These are phyloP conservation scores for Heteractis magnifica DNA, from an alignment of 92 coral and sea anemone genomes.

Conservation along the genomic window DNA sequence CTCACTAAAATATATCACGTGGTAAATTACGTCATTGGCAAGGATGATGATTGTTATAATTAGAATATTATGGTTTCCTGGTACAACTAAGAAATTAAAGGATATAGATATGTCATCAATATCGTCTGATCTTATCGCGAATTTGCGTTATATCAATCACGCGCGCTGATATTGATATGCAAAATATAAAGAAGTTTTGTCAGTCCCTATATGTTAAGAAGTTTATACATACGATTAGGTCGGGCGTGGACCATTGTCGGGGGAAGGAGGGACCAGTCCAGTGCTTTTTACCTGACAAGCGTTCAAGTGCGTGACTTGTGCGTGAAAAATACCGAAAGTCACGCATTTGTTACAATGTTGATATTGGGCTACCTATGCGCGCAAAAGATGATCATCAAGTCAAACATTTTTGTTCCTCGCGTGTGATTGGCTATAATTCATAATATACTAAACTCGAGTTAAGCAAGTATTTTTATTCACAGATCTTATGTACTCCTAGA, in stretches of 20 bases:
- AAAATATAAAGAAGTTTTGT: no score
- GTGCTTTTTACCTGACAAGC: neutral
- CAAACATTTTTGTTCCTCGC: constrained; percentile 1
- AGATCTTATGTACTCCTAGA: neutral
- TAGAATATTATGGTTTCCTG: constrained; percentile 3
- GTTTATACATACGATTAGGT: no score
- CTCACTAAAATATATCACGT: neutral
- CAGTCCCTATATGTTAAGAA: no score
- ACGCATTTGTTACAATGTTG: neutral
- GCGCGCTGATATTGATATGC: no score
- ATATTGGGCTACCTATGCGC: constrained; percentile 31
- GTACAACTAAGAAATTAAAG: neutral
- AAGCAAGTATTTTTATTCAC: neutral
- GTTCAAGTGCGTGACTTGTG: neutral
- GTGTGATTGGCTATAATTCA: neutral
- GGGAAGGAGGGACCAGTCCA: no score
- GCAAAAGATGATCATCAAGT: neutral
- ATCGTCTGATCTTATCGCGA: neutral
- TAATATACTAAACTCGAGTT: neutral
- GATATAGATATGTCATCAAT: constrained; percentile 7
- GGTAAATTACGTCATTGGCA: neutral
- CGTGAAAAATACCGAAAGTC: neutral
- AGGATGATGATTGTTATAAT: neutral
- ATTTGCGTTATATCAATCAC: neutral
- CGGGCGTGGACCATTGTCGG: no score